A percentile compares a stretch with the other conserved stretches of the same genome.
These are phyloP conservation scores for Chlorospingus semifuscus DNA, from an alignment of 2,797 vertebrate species.

Conservation along the genomic window DNA sequence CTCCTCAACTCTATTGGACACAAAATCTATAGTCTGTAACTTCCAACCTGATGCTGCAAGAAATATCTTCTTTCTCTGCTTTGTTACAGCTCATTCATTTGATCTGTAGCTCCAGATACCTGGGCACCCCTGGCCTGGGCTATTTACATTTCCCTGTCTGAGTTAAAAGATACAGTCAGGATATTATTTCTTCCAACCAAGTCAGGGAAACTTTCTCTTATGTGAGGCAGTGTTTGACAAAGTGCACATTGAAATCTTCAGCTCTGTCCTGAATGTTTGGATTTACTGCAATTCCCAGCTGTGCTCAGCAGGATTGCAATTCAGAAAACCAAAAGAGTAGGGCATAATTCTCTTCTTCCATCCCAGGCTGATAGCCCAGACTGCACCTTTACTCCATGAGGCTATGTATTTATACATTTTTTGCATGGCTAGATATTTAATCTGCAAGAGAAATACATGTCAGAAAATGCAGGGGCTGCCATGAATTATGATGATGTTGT, in stretches of 20 bases:
- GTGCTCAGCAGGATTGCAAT: not conserved
- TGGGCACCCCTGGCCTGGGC: accelerated
- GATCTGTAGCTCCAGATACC: not conserved
- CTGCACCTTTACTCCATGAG: not conserved
- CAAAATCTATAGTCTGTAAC: not conserved
- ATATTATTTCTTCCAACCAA: not conserved
- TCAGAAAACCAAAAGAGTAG: not conserved
- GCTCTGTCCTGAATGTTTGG: not conserved
- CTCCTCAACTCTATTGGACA: not conserved
- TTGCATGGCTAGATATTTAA: not conserved
- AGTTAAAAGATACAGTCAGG: not conserved
- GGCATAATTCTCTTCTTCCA: not conserved
- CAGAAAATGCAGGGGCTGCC: not conserved
- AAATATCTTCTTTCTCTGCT: not conserved
- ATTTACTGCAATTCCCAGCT: not conserved
- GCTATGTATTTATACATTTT: not conserved
- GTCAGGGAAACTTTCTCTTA: not conserved
- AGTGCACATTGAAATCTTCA: not conserved
- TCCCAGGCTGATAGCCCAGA: not conserved
- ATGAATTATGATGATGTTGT: not conserved
- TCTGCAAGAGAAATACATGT: not conserved
- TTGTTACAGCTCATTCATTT: not conserved
- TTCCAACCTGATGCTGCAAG: not conserved
- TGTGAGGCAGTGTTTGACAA: not conserved
- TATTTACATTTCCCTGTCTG: not conserved